Evolutionary conservation across 2,113 vertebrate species (phyloP), one percentile per base, ranked within the genome.

Genomic region (Phocoena phocoena): DNA sequence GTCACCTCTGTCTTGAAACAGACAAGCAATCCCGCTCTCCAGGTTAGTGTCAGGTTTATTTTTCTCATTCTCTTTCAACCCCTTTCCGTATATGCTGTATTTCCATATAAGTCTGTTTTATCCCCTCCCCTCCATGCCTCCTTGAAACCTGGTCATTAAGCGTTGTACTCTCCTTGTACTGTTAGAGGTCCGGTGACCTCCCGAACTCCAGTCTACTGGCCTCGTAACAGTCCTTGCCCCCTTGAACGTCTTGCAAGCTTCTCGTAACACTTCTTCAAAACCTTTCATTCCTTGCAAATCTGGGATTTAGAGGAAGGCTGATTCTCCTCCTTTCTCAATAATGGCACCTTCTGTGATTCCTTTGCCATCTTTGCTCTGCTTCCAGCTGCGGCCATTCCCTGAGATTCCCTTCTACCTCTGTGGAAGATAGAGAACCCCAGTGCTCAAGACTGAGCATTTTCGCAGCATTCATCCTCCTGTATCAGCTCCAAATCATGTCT

Each of bases 401-500:
- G 62, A 65, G 33, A 74, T 60, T 82, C 41, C 36, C 41, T n/a
- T 73, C 60, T 84, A 55, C 7, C 14, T 67, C 70, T 20, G 9
- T 70, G 60, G 50, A 92, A 93, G 50, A 68, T 20, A 81, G 2
- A 21, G 47, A 67, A 26, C 33, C 9, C 38, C 33, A 85, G 47
- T 11, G n/a, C 36, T 63, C 26, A 28, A 84, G 25, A 87, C 9
- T 62, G 36, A 63, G 60, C 10, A 36, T 76, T 71, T 91, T 80
- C 50, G 47, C 17, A 12, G 41, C 73, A 7, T 76, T 58, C 5
- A 47, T 94, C 62, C 18, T 92, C 63, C 18, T 20, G 4, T 83
- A 36, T 65, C 58, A 67, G 94, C 53, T 94, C 36, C 33, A 82
- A 93, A 91, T 85, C 71, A 91, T 85, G 60, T 94, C 73, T 76